A percentile compares a stretch with the other conserved stretches of the same genome.
phyloP scores from a whole-genome alignment of 2,888 invertebrate species.

The Graphium colonna region DNA sequence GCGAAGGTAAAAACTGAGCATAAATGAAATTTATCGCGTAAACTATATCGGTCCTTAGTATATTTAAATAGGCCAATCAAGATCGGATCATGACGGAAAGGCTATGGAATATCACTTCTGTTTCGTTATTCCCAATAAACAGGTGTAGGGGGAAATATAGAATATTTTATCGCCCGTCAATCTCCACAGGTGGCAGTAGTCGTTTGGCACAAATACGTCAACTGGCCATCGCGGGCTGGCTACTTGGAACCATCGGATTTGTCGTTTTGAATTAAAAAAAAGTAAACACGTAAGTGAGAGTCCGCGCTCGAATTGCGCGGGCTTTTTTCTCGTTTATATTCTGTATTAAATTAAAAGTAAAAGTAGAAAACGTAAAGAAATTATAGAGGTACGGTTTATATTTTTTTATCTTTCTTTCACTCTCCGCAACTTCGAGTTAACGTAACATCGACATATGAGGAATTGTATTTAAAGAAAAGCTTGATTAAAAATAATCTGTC shows the following conservation, averaged over 20 bases:
- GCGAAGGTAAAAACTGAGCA: background rate
- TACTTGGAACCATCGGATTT: constrained; percentile 31
- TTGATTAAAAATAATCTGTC: no score
- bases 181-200: constrained; percentile 33
- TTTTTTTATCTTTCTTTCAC: background rate
- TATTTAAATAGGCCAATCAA: constrained; percentile 17
- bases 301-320: constrained; percentile 16
- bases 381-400: background rate
- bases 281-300: constrained; percentile 15
- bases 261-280: constrained; percentile 30
- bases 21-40: background rate
- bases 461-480: no score
- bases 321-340: background rate
- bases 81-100: constrained; percentile 11
- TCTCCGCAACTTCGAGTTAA: background rate
- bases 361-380: constrained; percentile 5
- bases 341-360: constrained; percentile 10
- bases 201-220: constrained; percentile 39
- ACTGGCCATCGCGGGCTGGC: constrained; percentile 29
- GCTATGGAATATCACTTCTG: no score
- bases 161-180: constrained; percentile 21
- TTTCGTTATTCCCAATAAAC: constrained; percentile 10
- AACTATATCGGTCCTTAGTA: background rate
- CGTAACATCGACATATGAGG: no score
- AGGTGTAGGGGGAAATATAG: constrained; percentile 15